Conservation (phyloP, 2,888 invertebrate genomes). For the Halictus quadricinctus region DNA sequence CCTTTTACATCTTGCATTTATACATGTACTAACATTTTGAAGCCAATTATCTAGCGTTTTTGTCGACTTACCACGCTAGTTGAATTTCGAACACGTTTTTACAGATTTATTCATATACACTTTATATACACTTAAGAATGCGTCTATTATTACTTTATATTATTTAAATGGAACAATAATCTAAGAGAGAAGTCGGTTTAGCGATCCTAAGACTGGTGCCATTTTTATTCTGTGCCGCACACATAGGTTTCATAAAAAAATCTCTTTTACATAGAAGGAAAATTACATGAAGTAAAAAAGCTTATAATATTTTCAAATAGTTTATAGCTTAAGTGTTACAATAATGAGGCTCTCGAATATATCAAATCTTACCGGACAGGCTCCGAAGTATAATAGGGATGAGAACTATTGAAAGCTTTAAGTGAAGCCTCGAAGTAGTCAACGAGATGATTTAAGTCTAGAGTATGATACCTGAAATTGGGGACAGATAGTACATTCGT, state of each 20-base stretch:
- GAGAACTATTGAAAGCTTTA: constrained; percentile 40
- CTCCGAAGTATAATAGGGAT: constrained; percentile 29
- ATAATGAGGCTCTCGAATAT: constrained; percentile 24
- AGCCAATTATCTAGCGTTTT: constrained; percentile 23
- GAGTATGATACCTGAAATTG: constrained; percentile 38
- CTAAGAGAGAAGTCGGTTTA: constrained; percentile 36
- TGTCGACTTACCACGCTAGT: constrained; percentile 10
- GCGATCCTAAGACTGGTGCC: constrained; percentile 58
- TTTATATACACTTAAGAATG: constrained; percentile 44
- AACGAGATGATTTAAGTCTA: constrained; percentile 35
- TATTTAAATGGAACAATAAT: constrained; percentile 30
- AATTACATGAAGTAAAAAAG: constrained; percentile 1
- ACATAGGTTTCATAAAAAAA: constrained; percentile 10
- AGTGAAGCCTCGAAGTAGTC: constrained; percentile 37
- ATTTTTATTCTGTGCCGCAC: constrained; percentile 44
- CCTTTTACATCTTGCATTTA: constrained; percentile 31
- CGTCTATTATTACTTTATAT: constrained; percentile 24
- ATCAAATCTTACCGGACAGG: constrained; percentile 14
- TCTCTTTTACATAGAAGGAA: not conserved
- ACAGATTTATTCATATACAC: constrained; percentile 39
- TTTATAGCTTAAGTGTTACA: constrained; percentile 43
- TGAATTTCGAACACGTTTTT: constrained; percentile 30
- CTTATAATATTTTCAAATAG: constrained; percentile 42
- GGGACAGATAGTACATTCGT: constrained; percentile 49
- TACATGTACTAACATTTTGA: constrained; percentile 24